Percentiles rank a stretch among this genome's conserved stretches.
phyloP scores from a whole-genome alignment of 2,888 invertebrate genomes.

The Isoperla grammatica region DNA sequence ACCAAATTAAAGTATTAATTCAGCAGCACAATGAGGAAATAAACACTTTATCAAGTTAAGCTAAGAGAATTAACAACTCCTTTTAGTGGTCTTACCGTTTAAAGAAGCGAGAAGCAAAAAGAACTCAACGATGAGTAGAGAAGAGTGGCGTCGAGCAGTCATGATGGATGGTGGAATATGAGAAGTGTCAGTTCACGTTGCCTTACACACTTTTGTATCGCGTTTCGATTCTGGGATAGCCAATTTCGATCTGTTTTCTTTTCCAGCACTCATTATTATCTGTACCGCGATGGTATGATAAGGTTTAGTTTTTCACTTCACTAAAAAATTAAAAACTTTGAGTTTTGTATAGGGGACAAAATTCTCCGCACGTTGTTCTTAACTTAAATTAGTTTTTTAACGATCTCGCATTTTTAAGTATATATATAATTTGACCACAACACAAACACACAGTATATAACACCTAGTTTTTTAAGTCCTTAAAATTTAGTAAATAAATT shows the following conservation, averaged over 20 bases:
- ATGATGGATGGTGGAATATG: constrained; percentile 15
- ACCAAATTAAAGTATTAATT: too few species aligned
- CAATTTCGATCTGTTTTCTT: not conserved
- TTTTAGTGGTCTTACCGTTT: constrained; percentile 15
- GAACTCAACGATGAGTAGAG: not conserved
- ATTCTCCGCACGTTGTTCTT: too few species aligned
- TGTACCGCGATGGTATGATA: not conserved
- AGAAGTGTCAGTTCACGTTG: constrained; percentile 8
- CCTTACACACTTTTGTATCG: constrained; percentile 9
- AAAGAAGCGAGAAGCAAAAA: constrained; percentile 11
- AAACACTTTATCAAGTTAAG: too few species aligned
- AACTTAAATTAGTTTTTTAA: too few species aligned
- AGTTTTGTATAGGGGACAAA: too few species aligned
- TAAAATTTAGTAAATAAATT: too few species aligned
- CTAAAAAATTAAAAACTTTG: not conserved
- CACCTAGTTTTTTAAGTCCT: too few species aligned
- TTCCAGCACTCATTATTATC: not conserved
- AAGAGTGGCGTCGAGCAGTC: not conserved
- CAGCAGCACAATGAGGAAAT: too few species aligned
- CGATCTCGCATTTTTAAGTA: too few species aligned
- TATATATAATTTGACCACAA: too few species aligned
- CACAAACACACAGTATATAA: too few species aligned
- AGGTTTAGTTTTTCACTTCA: not conserved
- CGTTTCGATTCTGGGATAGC: not conserved
- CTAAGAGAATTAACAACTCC: too few species aligned